These are phyloP conservation scores for Hystrix cristata DNA, from an alignment of 2,113 vertebrate species.

Conservation along the genomic window DNA sequence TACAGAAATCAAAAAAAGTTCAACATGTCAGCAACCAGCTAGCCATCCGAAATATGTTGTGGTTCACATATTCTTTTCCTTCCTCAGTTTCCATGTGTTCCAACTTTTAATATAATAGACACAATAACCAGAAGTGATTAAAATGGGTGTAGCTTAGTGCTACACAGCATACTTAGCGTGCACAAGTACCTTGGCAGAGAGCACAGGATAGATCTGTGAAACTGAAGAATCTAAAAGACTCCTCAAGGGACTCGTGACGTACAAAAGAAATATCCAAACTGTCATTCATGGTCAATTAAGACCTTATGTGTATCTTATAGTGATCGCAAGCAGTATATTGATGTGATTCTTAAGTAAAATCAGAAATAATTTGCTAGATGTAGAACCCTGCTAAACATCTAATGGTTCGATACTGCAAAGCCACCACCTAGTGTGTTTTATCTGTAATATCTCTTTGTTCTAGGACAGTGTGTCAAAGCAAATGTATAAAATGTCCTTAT, in stretches of 20 bases:
- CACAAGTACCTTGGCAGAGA: neutral
- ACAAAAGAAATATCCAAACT: slow-evolving; percentile 23
- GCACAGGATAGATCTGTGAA: neutral
- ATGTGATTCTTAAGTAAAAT: slow-evolving; percentile 38
- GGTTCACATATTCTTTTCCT: slow-evolving; percentile 36
- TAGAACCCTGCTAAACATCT: neutral
- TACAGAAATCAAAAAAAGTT: neutral
- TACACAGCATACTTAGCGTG: neutral
- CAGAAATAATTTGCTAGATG: neutral
- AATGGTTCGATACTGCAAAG: neutral
- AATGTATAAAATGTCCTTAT: neutral
- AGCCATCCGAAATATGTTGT: neutral
- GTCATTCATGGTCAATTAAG: neutral
- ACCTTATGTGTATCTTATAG: neutral
- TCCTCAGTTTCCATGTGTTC: neutral
- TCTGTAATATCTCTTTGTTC: neutral
- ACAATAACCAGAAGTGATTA: neutral
- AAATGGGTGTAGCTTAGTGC: neutral
- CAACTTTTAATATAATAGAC: neutral
- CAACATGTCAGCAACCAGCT: neutral
- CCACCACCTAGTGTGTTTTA: neutral
- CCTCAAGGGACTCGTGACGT: neutral
- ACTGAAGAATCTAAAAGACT: slow-evolving; percentile 18
- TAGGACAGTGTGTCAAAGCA: neutral
- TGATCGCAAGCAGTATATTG: neutral